Evolutionary conservation across 1,140 invertebrate genomes (phyloP).

Genomic region (Acromyrmex heyeri): DNA sequence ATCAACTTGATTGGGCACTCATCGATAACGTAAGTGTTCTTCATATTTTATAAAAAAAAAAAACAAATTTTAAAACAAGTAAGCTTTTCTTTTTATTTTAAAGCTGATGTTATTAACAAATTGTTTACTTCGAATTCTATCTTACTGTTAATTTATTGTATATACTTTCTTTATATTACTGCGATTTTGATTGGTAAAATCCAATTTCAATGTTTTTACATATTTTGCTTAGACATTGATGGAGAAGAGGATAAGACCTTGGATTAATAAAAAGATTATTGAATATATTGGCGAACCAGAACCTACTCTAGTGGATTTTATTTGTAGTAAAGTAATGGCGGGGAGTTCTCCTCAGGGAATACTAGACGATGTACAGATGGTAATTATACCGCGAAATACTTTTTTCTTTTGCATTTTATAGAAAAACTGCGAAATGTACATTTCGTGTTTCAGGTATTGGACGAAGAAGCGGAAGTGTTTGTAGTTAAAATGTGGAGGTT

Average conservation of each 20-base stretch:
- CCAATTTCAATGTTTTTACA: background rate
- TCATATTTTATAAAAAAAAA: constrained; percentile 10
- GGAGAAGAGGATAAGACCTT: constrained; percentile 98
- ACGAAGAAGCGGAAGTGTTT: constrained; percentile 99
- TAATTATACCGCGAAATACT: constrained; percentile 84
- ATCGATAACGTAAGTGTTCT: constrained; percentile 90
- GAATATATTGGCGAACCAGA: constrained; percentile 99
- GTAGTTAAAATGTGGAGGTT: constrained; percentile 99
- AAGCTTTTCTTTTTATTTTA: constrained; percentile 20
- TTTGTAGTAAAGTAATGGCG: constrained; percentile 98
- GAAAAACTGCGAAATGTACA: background rate
- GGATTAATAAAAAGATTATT: constrained; percentile 99
- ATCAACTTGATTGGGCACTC: constrained; percentile 96
- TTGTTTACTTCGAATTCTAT: background rate
- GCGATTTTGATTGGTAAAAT: background rate
- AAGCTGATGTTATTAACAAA: background rate
- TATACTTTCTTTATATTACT: background rate
- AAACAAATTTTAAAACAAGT: background rate
- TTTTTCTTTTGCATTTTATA: background rate
- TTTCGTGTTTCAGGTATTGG: constrained; percentile 93
- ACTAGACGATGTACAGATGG: constrained; percentile 99
- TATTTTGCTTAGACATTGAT: constrained; percentile 90
- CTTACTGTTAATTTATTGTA: background rate
- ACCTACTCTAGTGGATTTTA: constrained; percentile 99
- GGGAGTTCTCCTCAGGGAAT: constrained; percentile 97